Evolutionary conservation across 1,140 invertebrate species (phyloP), one percentile per base, ranked within the genome.

Genomic region (Halesus radiatus): DNA sequence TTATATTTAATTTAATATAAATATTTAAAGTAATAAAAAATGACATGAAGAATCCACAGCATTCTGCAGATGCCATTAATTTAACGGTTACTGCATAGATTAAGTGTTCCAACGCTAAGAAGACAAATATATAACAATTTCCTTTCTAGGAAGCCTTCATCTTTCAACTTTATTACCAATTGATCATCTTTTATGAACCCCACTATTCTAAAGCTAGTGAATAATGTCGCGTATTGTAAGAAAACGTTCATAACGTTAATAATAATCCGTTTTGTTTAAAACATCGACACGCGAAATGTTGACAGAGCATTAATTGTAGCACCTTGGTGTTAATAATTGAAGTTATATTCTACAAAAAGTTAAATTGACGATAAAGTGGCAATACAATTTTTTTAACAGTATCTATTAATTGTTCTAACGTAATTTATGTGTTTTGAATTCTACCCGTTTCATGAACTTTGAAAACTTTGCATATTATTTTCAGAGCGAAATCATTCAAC

Each of bases 121-220:
- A 60, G 18, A 60, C 20, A 60, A 60, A 60, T 60, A 60, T 60
- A 60, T 60, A 23, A 22, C 56, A 60, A 60, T 60, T 45, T 60
- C 56, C 56, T 60, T 60, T 22, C 18, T 4, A 20, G 56, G 8
- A n/a, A n/a, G 56, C 3, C 37, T 60, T 60, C 56, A 60, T 60
- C 56, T 60, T 23, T 60, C 56, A 60, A 23, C n/a, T 60, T 60
- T 60, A 60, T 60, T 13, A 23, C 56, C 56, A 7, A 60, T 60
- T 60, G 56, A 60, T 60, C 56, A 60, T 60, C 56, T 5, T 60
- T 60, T 60, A 60, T 23, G 18, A 60, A 20, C 23, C 20, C 7
- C 8, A 18, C 16, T 60, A 60, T 23, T 13, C 56, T 60, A 20
- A 45, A 23, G 18, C 56, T 60, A 20, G n/a, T 3, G 56, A 45